Evolutionary conservation across 2,888 invertebrate genomes (phyloP), one percentile per base, ranked within the genome.

Genomic region (Trachelus troglodyta): DNA sequence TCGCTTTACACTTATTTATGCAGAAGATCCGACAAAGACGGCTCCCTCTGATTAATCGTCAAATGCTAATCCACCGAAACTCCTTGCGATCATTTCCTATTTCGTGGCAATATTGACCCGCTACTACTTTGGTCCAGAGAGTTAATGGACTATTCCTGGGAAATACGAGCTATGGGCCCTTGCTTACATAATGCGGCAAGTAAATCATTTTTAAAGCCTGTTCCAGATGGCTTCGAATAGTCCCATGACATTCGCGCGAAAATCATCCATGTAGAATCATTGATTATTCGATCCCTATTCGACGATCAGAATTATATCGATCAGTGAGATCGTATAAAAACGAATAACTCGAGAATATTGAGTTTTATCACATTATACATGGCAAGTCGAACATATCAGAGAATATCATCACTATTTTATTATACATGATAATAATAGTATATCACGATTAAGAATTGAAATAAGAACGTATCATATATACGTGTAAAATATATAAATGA

Each of bases 41-140:
- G 23, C 56, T 56, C 56, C 56, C 9, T 30, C 77, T 77, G 74
- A 77, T 77, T 77, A 74, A 77, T 77, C 74, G 68, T 74, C 74
- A 35, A 77, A 77, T 77, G 77, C 77, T 77, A 77, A 77, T 77
- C 74, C 74, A 12, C 74, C 74, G 74, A 77, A 34, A 73, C 34
- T 35, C 69, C 37, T 37, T 77, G 69, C 69, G 33, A 77, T 77
- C 77, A 74, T 73, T 77, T 77, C 33, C 35, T 77, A 77, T 69
- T 74, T 77, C 69, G 74, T 37, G 74, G 77, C 34, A 37, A 74
- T 74, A 69, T 77, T 73, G 77, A 77, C 69, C 74, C 76, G 3
- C 35, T 40, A 1, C 34, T 34, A 15, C 76, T 11, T 11, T 73
- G 56, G 56, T 56, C 56, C 56, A 23, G 56, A 56, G 56, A 56